phyloP scores from a whole-genome alignment of 1,140 invertebrate genomes.

The Batillaria attramentaria region DNA sequence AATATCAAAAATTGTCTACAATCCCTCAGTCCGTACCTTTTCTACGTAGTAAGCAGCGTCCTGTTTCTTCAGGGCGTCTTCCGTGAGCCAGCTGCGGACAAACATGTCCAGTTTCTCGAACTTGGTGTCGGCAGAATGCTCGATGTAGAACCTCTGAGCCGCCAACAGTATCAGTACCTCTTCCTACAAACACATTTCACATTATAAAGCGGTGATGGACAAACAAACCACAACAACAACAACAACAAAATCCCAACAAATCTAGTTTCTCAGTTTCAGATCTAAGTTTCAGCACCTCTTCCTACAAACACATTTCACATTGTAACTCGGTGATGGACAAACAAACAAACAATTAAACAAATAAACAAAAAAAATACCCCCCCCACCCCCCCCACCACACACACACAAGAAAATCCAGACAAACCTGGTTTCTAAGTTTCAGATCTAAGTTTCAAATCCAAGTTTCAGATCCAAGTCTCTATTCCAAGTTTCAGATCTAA shows the following conservation, averaged over 20 bases:
- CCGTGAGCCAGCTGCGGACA: constrained; percentile 47
- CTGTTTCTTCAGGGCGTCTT: constrained; percentile 22
- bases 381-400: too few relatives aligned
- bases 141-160: constrained; percentile 54
- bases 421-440: too few relatives aligned
- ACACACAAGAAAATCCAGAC: too few relatives aligned
- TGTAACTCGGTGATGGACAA: too few relatives aligned
- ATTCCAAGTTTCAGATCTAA: too few relatives aligned
- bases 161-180: constrained; percentile 46
- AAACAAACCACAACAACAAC: too few relatives aligned
- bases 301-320: too few relatives aligned
- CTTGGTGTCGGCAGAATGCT: constrained; percentile 36
- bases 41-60: constrained; percentile 37
- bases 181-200: constrained; percentile 56
- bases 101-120: constrained; percentile 45
- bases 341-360: too few relatives aligned
- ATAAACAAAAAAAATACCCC: too few relatives aligned
- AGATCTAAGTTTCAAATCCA: constrained; percentile 35
- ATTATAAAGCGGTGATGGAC: too few relatives aligned
- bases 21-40: constrained; percentile 21
- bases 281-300: constrained; percentile 43
- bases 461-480: constrained; percentile 54
- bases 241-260: too few relatives aligned
- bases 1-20: not conserved
- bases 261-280: too few relatives aligned